A percentile compares a stretch with the other conserved stretches of the same genome.
Evolutionary conservation across 2,797 vertebrate species (phyloP).

Genomic region (Choloepus didactylus): DNA sequence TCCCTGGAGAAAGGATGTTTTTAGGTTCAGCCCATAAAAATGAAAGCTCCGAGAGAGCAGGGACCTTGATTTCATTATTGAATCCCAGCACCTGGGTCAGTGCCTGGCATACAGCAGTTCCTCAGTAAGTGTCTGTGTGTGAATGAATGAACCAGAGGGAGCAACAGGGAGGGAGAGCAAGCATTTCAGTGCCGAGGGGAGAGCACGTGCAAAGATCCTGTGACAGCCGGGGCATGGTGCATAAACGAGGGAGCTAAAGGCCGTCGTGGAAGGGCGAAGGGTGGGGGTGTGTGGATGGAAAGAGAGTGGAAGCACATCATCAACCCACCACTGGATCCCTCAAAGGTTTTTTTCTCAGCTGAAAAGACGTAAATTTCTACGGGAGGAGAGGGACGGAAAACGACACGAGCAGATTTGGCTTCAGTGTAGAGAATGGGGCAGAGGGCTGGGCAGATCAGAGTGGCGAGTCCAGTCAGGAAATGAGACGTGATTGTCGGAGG

Average conservation of each 20-base stretch:
- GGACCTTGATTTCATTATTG: not conserved
- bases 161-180: not conserved
- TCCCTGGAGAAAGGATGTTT: not conserved
- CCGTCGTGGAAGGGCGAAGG: not conserved
- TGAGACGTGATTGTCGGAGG: not conserved
- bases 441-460: not conserved
- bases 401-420: not conserved
- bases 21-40: not conserved
- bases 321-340: not conserved
- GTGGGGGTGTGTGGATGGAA: not conserved
- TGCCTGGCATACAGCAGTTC: not conserved
- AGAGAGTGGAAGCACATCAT: not conserved
- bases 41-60: not conserved
- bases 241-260: not conserved
- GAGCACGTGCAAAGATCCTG: not conserved
- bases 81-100: not conserved
- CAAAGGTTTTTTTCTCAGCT: not conserved
- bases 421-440: not conserved
- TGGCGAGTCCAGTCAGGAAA: not conserved
- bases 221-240: not conserved
- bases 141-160: not conserved
- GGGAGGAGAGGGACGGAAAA: not conserved
- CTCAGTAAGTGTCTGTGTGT: not conserved
- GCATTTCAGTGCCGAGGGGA: not conserved
- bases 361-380: not conserved